A percentile compares a stretch with the other conserved stretches of the same genome.
Evolutionary conservation across 2,113 vertebrate genomes (phyloP).

Genomic region (Columba livia): DNA sequence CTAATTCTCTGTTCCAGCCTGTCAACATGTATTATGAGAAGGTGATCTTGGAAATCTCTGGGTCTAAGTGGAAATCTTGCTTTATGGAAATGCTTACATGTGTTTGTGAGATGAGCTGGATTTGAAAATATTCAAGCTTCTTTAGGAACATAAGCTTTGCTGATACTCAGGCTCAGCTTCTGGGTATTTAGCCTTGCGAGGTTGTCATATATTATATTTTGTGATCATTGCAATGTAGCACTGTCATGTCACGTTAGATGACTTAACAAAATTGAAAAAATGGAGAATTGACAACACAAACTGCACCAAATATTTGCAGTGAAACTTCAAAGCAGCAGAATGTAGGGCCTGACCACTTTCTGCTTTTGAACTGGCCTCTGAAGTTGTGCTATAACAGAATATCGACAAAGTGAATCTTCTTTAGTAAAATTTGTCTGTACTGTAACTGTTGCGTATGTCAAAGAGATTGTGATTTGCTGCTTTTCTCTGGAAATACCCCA

Average conservation of each 20-base stretch:
- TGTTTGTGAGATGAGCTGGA: constrained; percentile 75
- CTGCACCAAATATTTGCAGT: neutral
- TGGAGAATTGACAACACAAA: constrained; percentile 25
- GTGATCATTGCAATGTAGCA: constrained; percentile 32
- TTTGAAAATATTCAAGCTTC: constrained; percentile 72
- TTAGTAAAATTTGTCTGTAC: neutral
- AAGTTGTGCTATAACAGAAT: neutral
- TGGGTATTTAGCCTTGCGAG: constrained; percentile 60
- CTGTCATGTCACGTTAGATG: constrained; percentile 38
- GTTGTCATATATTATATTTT: constrained; percentile 64
- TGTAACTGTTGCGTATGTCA: fast-evolving
- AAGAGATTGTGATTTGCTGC: neutral
- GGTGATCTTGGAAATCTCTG: constrained; percentile 60
- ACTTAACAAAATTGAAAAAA: constrained; percentile 33
- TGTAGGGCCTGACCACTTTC: neutral
- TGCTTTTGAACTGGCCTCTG: neutral
- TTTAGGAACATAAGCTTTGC: constrained; percentile 72
- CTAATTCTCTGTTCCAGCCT: constrained; percentile 33
- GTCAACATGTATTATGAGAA: constrained; percentile 36
- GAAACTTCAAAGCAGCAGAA: neutral
- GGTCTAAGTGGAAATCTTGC: constrained; percentile 55
- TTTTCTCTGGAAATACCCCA: neutral
- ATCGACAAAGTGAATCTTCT: neutral
- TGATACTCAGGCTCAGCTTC: constrained; percentile 65
- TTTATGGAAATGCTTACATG: constrained; percentile 70